Conservation (phyloP, 2,113 vertebrate genomes). For the Sorex araneus region DNA sequence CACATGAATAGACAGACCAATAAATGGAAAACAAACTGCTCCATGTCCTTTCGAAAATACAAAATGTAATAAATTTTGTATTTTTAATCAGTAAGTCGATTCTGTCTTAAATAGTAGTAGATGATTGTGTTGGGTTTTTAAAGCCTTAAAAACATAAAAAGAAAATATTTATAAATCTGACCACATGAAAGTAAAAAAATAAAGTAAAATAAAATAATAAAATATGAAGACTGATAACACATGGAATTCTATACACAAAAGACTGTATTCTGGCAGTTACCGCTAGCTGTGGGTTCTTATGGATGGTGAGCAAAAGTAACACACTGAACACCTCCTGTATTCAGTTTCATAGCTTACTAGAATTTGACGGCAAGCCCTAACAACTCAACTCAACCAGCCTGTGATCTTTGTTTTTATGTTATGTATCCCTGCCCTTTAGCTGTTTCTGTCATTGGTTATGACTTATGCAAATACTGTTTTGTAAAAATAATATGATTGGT, state of each 20-base stretch:
- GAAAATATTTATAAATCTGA: background rate
- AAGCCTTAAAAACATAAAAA: slow-evolving; percentile 22
- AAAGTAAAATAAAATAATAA: background rate
- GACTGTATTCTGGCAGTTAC: too few relatives aligned
- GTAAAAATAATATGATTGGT: too few relatives aligned
- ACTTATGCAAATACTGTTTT: too few relatives aligned
- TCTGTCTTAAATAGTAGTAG: background rate
- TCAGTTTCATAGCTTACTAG: too few relatives aligned
- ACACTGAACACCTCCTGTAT: too few relatives aligned
- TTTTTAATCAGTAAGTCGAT: slow-evolving; percentile 26
- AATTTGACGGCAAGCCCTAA: too few relatives aligned
- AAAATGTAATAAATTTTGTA: background rate
- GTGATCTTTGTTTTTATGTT: too few relatives aligned
- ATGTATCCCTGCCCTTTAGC: too few relatives aligned
- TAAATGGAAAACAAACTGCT: slow-evolving; percentile 11
- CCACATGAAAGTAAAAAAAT: background rate
- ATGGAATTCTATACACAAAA: background rate
- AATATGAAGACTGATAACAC: background rate
- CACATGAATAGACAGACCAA: background rate
- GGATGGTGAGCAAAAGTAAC: too few relatives aligned
- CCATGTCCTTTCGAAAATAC: background rate
- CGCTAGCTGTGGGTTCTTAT: too few relatives aligned
- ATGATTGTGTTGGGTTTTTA: background rate
- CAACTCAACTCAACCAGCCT: too few relatives aligned
- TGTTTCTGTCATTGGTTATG: too few relatives aligned